Base-by-base conservation (phyloP, 2,888 invertebrate species). In the Drosophila leonis region DNA sequence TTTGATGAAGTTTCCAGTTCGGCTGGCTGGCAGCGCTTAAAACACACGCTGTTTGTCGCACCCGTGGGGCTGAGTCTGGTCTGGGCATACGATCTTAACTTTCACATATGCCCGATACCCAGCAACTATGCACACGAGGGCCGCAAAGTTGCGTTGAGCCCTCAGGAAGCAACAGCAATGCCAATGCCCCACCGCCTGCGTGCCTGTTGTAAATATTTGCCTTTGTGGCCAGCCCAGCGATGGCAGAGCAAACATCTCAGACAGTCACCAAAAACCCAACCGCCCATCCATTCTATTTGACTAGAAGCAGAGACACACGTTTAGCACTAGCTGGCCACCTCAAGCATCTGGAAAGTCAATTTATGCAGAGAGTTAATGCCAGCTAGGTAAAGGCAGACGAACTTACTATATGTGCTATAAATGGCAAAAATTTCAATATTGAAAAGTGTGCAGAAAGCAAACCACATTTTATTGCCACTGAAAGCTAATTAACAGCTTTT, bases 1-100 rank as follows among this genome's bases (percentile, higher is more conserved):
- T 89, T 88, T 88, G 77, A 82, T 64, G 83, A 89, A 89, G 60
- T 88, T 90, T 88, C 48, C 73, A 62, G 55, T 54, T 63, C 60
- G 62, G 20, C 41, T 65, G 29, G 31, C 15, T 67, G 65, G 35
- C 24, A 37, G 37, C 55, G 60, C 60, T 76, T 57, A 57, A 72
- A 72, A 68, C 55, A 72, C 55, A 51, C 70, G 59, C 59, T 39
- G 56, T 54, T 51, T 80, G 83, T 67, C 83, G 52, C 65, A 56
- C 65, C 41, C 46, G n/a, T 37, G 63, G 55, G 46, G 37, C 39
- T 7, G 24, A 9, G 7, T 35, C 37, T 31, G 33, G 31, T 6
- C 48, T 48, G n/a, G 42, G 6, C 15, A 46, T 48, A 33, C 13
- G 65, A 87, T 61, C 85, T 67, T 55, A 80, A 74, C 81, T 74